A percentile compares a stretch with the other conserved stretches of the same genome.
phyloP scores from a whole-genome alignment of 2,113 vertebrate genomes.

The Etia nguti region DNA sequence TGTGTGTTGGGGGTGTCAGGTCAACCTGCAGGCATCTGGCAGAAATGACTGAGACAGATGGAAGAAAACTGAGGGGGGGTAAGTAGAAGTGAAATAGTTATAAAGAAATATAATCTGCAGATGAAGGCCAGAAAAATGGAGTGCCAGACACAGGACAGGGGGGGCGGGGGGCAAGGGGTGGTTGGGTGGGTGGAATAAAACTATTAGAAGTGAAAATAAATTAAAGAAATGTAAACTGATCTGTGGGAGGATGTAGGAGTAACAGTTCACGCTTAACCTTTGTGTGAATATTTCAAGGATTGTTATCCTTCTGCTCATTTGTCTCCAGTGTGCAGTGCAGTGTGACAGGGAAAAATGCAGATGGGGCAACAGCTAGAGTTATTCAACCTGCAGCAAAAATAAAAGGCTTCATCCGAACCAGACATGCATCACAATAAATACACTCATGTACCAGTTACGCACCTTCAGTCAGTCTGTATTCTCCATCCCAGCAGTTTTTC shows the following conservation, averaged over 20 bases:
- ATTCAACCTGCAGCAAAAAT: background rate
- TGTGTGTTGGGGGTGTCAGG: background rate
- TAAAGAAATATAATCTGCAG: background rate
- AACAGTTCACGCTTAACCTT: background rate
- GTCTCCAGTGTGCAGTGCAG: background rate
- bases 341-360: background rate
- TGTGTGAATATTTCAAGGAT: background rate
- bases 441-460: background rate
- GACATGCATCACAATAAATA: background rate
- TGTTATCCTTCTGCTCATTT: background rate
- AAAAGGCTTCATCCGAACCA: background rate
- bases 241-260: background rate
- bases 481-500: background rate
- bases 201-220: background rate
- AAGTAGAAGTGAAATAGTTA: background rate
- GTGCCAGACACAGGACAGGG: background rate
- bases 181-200: background rate
- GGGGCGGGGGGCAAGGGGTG: background rate
- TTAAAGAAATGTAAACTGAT: background rate
- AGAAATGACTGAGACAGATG: background rate
- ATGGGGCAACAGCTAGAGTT: background rate
- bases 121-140: background rate
- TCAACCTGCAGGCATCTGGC: background rate
- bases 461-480: background rate
- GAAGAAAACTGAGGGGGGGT: background rate